Base-by-base conservation (phyloP, 2,888 invertebrate genomes). In the Drosophila testacea region DNA sequence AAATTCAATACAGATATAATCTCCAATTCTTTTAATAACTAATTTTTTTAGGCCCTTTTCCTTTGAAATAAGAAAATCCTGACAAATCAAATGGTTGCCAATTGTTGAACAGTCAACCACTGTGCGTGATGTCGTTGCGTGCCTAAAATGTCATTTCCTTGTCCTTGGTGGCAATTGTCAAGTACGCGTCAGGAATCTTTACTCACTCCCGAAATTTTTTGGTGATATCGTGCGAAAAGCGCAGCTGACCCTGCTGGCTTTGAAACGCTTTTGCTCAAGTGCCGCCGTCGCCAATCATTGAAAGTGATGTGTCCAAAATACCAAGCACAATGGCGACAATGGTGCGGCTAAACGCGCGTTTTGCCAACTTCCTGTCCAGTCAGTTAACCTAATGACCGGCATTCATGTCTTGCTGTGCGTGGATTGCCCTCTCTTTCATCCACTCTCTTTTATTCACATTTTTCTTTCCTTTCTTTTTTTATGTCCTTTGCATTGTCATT, bases 371-470 rank as follows among this genome's bases (percentile, higher is more conserved):
- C 81, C 74, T 81, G 81, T 67, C 68, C 81, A 79, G 79, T 77
- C 75, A 72, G 83, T 86, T 88, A 85, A 86, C 87, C 88, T 83
- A 81, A 88, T 85, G 85, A 81, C 88, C 87, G 69, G 72, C 75
- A 86, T 88, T 86, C 81, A 83, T 74, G 72, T 69, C 64, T 65
- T 55, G 57, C 64, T 60, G 41, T 34, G 47, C 66, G 57, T 74
- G 66, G 52, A 16, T 6, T 44, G 6, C 10, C 27, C 44, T 5
- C 42, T n/a, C n/a, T 32, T 3, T 9, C 42, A 22, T 11, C 11
- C 13, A 4, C 6, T 2, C 28, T 30, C 16, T 13, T 13, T 9
- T 6, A 7, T 6, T 32, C 11, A 4, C 72, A 57, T 55, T 55
- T 30, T 30, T 38, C 11, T 10, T 44, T 59, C 47, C 27, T 11